Evolutionary conservation across 2,888 invertebrate species (phyloP).

Genomic region (Chloromyia formosa): DNA sequence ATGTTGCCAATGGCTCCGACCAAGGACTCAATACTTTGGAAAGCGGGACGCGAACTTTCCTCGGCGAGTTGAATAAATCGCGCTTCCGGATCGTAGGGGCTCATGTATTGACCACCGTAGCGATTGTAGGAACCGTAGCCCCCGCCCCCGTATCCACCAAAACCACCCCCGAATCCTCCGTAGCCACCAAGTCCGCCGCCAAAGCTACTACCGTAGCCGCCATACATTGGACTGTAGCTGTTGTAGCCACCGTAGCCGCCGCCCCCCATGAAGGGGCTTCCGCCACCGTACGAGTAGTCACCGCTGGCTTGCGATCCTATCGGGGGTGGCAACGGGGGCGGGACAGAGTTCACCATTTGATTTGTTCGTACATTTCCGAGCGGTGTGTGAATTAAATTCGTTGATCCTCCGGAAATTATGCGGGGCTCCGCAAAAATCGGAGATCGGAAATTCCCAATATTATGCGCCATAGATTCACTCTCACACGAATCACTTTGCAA

Average conservation of each 20-base stretch:
- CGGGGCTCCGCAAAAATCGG: conserved; percentile 46
- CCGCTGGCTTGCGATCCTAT: conserved; percentile 53
- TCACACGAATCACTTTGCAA: neutral
- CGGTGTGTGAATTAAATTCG: conserved; percentile 56
- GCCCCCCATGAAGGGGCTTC: conserved; percentile 49
- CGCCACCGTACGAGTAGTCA: conserved; percentile 45
- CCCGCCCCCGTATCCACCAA: conserved; percentile 56
- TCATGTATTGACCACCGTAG: conserved; percentile 54
- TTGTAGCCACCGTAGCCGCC: conserved; percentile 44
- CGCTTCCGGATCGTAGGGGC: conserved; percentile 59
- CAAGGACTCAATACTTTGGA: conserved; percentile 92
- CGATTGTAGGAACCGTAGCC: conserved; percentile 58
- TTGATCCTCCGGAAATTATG: conserved; percentile 45
- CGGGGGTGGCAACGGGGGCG: conserved; percentile 53
- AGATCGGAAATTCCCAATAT: conserved; percentile 37
- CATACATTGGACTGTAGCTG: conserved; percentile 55
- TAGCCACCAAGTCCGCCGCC: conserved; percentile 49
- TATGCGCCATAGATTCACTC: conserved; percentile 31
- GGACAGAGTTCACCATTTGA: conserved; percentile 19
- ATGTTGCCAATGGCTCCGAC: conserved; percentile 92
- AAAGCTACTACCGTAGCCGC: conserved; percentile 53
- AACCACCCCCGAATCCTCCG: conserved; percentile 49
- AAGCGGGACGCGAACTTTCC: conserved; percentile 90
- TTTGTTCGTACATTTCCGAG: conserved; percentile 56
- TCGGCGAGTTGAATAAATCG: conserved; percentile 88